Conservation (phyloP, 2,113 vertebrate genomes). For the Melierax canorus region DNA sequence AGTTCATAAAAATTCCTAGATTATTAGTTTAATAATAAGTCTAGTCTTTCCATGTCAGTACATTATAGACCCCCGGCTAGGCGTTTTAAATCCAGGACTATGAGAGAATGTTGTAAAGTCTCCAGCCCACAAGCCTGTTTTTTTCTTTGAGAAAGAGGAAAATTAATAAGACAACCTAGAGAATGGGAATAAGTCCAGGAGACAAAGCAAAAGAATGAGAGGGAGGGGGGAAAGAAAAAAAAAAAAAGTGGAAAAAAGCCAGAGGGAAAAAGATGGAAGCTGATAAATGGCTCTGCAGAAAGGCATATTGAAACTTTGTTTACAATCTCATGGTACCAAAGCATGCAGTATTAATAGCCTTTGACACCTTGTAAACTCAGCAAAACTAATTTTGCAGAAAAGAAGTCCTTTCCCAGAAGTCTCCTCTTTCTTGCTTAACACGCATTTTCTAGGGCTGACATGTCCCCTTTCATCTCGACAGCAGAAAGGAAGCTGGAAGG, state of each 20-base stretch:
- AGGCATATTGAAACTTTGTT: constrained; percentile 26
- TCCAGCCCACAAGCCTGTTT: not conserved
- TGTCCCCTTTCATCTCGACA: not conserved
- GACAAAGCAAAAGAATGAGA: not conserved
- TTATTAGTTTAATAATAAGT: constrained; percentile 40
- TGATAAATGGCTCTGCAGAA: constrained; percentile 1
- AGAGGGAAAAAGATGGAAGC: not conserved
- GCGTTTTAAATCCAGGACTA: not conserved
- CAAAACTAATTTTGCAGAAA: constrained; percentile 32
- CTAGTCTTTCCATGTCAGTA: constrained; percentile 1
- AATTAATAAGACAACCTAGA: constrained; percentile 42
- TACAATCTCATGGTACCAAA: constrained; percentile 7
- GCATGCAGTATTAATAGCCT: constrained; percentile 10
- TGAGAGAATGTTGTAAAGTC: constrained; percentile 31
- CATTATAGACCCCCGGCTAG: not conserved
- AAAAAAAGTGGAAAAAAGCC: not conserved
- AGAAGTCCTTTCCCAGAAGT: constrained; percentile 16
- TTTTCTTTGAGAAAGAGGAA: constrained; percentile 23
- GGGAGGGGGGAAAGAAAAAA: fast-evolving
- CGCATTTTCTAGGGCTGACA: not conserved
- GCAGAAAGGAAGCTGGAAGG: not conserved
- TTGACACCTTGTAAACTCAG: constrained; percentile 42
- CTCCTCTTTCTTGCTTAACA: not conserved
- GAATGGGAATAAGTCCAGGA: constrained; percentile 28
- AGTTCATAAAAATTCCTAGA: constrained; percentile 37